phyloP scores from a whole-genome alignment of 2,113 vertebrate genomes.

The Butorides virescens region DNA sequence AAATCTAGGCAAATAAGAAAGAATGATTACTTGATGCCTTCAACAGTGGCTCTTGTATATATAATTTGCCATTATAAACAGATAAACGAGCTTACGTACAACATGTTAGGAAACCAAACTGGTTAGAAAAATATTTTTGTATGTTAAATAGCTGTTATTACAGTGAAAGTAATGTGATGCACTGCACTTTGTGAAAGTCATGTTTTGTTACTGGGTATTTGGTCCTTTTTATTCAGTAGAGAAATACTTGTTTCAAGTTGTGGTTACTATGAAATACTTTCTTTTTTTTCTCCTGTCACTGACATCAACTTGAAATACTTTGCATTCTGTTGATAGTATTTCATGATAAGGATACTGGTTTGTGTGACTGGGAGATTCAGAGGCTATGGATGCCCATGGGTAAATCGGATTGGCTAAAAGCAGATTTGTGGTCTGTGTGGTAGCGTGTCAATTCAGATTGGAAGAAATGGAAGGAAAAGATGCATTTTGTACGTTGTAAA shows the following conservation, averaged over 20 bases:
- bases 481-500: accelerated
- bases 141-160: neutral
- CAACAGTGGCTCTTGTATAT: neutral
- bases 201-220: neutral
- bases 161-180: neutral
- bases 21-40: neutral
- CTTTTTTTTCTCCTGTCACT: neutral
- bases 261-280: neutral
- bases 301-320: neutral
- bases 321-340: neutral
- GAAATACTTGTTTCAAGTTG: neutral
- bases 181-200: neutral
- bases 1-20: neutral
- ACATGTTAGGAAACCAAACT: neutral
- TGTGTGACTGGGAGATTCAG: neutral
- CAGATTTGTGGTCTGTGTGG: neutral
- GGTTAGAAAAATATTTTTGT: neutral
- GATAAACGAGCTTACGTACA: neutral
- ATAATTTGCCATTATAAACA: neutral
- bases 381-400: accelerated
- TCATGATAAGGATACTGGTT: neutral
- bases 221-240: neutral
- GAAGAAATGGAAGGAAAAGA: neutral
- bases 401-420: neutral
- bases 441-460: neutral